Evolutionary conservation across 2,797 vertebrate genomes (phyloP), one percentile per base, ranked within the genome.

Genomic region (Sciurus vulgaris): DNA sequence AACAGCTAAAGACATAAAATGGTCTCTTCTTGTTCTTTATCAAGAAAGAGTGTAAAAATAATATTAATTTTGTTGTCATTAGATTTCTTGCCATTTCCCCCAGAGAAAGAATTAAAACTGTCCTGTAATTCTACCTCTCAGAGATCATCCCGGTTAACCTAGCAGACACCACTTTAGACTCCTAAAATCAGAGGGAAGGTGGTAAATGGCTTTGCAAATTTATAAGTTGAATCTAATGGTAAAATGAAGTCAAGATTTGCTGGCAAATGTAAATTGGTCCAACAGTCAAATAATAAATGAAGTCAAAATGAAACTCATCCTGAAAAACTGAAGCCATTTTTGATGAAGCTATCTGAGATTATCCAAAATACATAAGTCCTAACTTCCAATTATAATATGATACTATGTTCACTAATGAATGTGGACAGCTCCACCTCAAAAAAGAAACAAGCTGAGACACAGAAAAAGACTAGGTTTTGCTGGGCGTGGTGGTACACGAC

Each of bases 171-270:
- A 18, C 59, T 30, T 22, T 74, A 0, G 44, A 82, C 77, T 90
- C 44, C 87, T 85, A 74, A 28, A 88, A 69, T 84, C 35, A 74
- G 20, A 81, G 96, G 82, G 61, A 70, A 88, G 85, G 49, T 73
- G 94, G 90, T 97, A 94, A 98, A 97, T 91, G 0, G 93, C 98
- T 95, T 97, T 56, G 47, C 95, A 98, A 97, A 78, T 92, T 91
- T 92, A 84, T 94, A 96, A 97, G 83, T 92, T 44, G 85, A 94
- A 76, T 94, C 96, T 92, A 87, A 51, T n/a, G 47, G n/a, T 63
- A 61, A 96, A 51, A 61, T 56, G 72, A 92, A 97, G 72, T 85
- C n/a, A 94, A 73, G 61, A 85, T 92, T 82, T 94, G 44, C 86
- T 97, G 83, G 59, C n/a, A 67, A 86, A 63, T 38, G 65, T 51